phyloP scores from a whole-genome alignment of 2,113 vertebrate species.

The Xenopus borealis region DNA sequence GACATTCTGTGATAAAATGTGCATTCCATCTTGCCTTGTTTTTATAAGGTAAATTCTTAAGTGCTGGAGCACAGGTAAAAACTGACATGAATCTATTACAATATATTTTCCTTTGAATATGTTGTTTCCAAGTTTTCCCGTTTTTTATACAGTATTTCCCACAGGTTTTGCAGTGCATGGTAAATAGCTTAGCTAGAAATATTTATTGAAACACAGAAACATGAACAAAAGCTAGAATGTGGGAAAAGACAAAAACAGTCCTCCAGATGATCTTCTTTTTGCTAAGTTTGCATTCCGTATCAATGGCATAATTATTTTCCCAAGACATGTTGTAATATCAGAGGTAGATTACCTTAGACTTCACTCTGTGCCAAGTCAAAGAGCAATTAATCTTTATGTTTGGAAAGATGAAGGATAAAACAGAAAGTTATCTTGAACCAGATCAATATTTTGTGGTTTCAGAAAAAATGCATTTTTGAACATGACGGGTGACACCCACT shows the following conservation, averaged over 20 bases:
- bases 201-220: background rate
- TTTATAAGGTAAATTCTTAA: too few species aligned
- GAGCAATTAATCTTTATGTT: background rate
- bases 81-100: too few species aligned
- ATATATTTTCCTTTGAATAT: too few species aligned
- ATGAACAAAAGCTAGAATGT: conserved; percentile 1
- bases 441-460: too few species aligned
- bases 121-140: too few species aligned
- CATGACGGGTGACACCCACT: too few species aligned
- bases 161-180: background rate
- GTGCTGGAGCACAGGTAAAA: too few species aligned
- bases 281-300: conserved; percentile 2
- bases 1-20: too few species aligned
- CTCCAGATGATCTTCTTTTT: conserved; percentile 4
- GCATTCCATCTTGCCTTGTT: too few species aligned
- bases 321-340: background rate
- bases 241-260: conserved; percentile 2
- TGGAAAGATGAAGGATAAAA: too few species aligned
- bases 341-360: conserved; percentile 8
- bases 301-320: conserved; percentile 10
- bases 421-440: too few species aligned
- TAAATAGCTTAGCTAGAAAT: conserved; percentile 5
- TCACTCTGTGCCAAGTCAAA: background rate
- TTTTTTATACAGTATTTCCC: background rate
- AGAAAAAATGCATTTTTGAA: too few species aligned